Evolutionary conservation across 1,140 invertebrate species (phyloP).

Genomic region (Drosophila suzukii): DNA sequence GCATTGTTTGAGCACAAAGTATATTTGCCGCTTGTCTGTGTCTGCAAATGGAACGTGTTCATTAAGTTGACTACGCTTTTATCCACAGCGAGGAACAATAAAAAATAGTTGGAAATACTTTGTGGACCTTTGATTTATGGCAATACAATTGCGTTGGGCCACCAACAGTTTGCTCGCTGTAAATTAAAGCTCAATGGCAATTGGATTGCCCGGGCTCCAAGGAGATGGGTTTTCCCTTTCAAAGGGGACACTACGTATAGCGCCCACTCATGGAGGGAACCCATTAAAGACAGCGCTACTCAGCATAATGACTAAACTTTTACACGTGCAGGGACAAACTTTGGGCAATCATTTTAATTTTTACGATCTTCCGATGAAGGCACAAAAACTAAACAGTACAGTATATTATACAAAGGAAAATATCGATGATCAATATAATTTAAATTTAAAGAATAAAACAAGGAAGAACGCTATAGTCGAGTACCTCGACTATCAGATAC

Average conservation of each 20-base stretch:
- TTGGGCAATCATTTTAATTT: conserved; percentile 81
- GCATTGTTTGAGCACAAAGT: conserved; percentile 49
- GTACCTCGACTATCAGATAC: no score
- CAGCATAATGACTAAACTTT: conserved; percentile 76
- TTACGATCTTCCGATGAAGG: conserved; percentile 62
- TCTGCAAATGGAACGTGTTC: conserved; percentile 53
- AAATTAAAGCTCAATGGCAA: conserved; percentile 42
- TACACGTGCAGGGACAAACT: conserved; percentile 65
- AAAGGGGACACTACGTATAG: neutral
- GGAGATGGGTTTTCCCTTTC: neutral
- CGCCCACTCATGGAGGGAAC: conserved; percentile 24
- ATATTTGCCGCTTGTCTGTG: conserved; percentile 39
- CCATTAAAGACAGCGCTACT: conserved; percentile 74
- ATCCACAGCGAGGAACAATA: conserved; percentile 19
- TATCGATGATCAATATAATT: no score
- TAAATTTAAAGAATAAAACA: no score
- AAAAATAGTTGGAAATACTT: conserved; percentile 41
- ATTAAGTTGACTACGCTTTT: conserved; percentile 66
- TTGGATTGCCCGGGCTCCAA: conserved; percentile 1
- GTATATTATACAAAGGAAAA: neutral
- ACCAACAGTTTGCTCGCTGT: conserved; percentile 34
- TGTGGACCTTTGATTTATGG: conserved; percentile 45
- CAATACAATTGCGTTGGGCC: conserved; percentile 35
- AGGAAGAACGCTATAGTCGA: no score
- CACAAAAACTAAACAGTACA: conserved; percentile 27